These are phyloP conservation scores for Megaceryle maxima DNA, from an alignment of 2,113 vertebrate species.

Conservation along the genomic window DNA sequence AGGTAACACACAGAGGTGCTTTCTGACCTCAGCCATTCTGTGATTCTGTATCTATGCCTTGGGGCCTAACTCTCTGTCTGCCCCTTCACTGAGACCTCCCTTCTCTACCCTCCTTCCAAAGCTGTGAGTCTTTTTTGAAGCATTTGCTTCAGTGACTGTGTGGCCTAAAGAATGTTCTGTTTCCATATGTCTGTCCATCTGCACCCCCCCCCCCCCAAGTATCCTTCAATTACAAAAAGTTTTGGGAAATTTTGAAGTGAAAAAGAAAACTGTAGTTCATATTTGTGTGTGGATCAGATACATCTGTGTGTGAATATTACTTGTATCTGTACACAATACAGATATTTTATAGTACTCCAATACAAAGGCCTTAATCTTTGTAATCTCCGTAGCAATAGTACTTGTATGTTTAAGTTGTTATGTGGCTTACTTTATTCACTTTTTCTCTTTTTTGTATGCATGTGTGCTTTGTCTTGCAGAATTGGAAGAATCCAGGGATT, in stretches of 20 bases:
- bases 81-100: background rate
- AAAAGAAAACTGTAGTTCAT: background rate
- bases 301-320: background rate
- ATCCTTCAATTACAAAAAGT: background rate
- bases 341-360: background rate
- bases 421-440: background rate
- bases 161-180: background rate
- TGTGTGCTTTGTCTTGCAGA: slow-evolving; percentile 67
- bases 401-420: background rate
- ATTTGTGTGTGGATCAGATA: background rate
- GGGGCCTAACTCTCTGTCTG: background rate
- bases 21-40: background rate
- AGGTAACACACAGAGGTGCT: background rate
- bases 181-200: too few relatives aligned
- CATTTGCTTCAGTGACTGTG: background rate
- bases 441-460: background rate
- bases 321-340: background rate
- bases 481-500: slow-evolving; percentile 43
- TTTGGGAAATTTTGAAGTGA: background rate
- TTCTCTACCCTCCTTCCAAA: background rate
- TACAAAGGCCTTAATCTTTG: background rate
- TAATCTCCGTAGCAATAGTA: background rate
- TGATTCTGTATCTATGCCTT: background rate
- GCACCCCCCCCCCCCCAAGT: background rate
- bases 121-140: background rate